Base-by-base conservation (phyloP, 1,140 invertebrate species). In the Solen grandis region DNA sequence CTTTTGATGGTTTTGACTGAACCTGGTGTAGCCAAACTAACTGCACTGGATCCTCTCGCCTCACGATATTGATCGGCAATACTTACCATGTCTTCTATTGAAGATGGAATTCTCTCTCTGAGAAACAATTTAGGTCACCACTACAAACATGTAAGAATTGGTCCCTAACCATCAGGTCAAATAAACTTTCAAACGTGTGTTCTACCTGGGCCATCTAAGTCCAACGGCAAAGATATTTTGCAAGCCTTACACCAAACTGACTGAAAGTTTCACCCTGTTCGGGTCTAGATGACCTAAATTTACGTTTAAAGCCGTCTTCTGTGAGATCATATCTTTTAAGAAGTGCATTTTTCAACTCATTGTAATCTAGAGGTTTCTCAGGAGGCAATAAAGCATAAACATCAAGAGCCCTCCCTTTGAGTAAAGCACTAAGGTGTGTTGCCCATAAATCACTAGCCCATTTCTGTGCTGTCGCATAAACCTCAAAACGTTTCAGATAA, bases 391-490 rank as follows among this genome's bases (percentile, higher is more conserved):
- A n/a, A n/a, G 62, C 29, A 46, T 65, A 77, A 2, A 77, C 62
- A 66, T 77, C 62, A n/a, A 73, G 25, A 2, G 55, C 70, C 27
- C 41, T 60, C 27, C 70, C 55, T 27, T 74, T 74, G 0, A 74
- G 55, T 8, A 74, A 38, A 16, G 70, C 54, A 59, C 70, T 62
- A 5, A 74, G n/a, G 36, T 74, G 22, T 13, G 33, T 33, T 0
- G 36, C 70, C 55, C 55, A 74, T 16, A 19, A 14, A 31, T 5
- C 27, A 16, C 8, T 0, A 5, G 4, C 22, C 1, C 52, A 72
- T 0, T 54, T 54, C 2, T 72, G 68, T 29, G n/a, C 16, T 13
- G 22, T 54, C 16, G 68, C 68, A 72, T 55, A 72, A 8, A 27
- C 29, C 33, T 55, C 73, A 27, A 63, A 76, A n/a, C n/a, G n/a